A percentile compares a stretch with the other conserved stretches of the same genome.
Conservation (phyloP, 2,113 vertebrate species). For the Dipodomys stephensi region DNA sequence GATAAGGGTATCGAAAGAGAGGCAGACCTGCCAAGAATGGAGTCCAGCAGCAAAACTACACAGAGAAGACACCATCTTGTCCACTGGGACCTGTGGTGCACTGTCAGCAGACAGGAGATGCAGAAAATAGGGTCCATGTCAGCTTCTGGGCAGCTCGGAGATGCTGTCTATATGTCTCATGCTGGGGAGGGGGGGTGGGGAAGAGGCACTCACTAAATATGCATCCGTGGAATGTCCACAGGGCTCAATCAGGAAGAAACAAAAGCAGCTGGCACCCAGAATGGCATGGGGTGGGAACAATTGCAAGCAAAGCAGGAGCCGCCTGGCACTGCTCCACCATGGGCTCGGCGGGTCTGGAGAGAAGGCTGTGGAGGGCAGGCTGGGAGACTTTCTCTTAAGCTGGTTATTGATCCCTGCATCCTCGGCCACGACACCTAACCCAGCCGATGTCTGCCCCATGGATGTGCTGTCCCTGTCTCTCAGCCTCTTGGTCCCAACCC, state of each 20-base stretch:
- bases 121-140: neutral
- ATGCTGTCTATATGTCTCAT: neutral
- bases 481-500: constrained; percentile 83
- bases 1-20: constrained; percentile 82
- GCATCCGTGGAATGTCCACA: constrained; percentile 46
- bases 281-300: constrained; percentile 17
- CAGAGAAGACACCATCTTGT: constrained; percentile 39
- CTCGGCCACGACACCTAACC: constrained; percentile 76
- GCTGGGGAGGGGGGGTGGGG: constrained; percentile 42
- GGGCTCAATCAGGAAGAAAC: constrained; percentile 62
- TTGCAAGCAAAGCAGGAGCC: constrained; percentile 64
- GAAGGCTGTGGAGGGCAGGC: constrained; percentile 57
- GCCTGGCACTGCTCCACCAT: constrained; percentile 3
- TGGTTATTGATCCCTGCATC: constrained; percentile 83
- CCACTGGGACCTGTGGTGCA: constrained; percentile 14
- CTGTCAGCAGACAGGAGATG: constrained; percentile 61
- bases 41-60: constrained; percentile 9
- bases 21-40: constrained; percentile 54
- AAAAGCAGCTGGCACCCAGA: constrained; percentile 75
- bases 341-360: constrained; percentile 26
- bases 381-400: constrained; percentile 78
- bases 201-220: constrained; percentile 62
- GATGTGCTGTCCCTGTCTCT: constrained; percentile 70
- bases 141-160: constrained; percentile 55
- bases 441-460: constrained; percentile 83